Percentiles rank a stretch among this genome's conserved stretches.
Conservation (phyloP, 2,888 invertebrate species). For the Anthophora plumipes region DNA sequence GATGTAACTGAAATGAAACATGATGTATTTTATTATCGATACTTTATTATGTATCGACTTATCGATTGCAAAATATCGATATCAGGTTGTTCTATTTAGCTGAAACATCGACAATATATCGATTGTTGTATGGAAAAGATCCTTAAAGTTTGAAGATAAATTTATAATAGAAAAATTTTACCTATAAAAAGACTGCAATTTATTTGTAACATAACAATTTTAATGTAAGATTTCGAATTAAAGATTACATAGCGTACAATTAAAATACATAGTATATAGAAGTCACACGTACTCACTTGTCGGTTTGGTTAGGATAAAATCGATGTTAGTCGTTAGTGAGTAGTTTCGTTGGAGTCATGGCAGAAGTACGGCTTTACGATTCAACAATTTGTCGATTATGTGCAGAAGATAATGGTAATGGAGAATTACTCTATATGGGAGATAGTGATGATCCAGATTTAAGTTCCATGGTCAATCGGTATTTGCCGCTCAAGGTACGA, state of each 20-base stretch:
- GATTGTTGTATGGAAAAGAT: conserved; percentile 23
- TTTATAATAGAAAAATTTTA: conserved; percentile 22
- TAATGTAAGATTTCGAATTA: conserved; percentile 7
- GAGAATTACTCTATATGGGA: conserved; percentile 87
- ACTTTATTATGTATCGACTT: conserved; percentile 5
- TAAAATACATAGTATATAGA: background rate
- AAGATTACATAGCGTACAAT: background rate
- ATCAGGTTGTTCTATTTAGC: background rate
- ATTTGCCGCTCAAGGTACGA: conserved; percentile 90
- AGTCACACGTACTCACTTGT: conserved; percentile 40
- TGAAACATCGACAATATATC: conserved; percentile 25
- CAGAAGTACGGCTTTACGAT: conserved; percentile 87
- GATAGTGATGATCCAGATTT: conserved; percentile 85
- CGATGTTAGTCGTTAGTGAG: conserved; percentile 53
- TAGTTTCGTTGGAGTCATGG: conserved; percentile 69
- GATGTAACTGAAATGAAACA: background rate
- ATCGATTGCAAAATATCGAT: conserved; percentile 34
- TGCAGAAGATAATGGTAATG: conserved; percentile 90
- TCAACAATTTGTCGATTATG: conserved; percentile 91
- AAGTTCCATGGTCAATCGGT: conserved; percentile 89
- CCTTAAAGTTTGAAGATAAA: conserved; percentile 16
- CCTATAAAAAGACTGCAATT: background rate
- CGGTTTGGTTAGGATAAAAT: conserved; percentile 59
- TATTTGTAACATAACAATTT: background rate
- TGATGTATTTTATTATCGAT: conserved; percentile 7